Percentiles rank a stretch among this genome's conserved stretches.
These are phyloP conservation scores for Habropoda laboriosa DNA, from an alignment of 1,140 invertebrate species.

Conservation along the genomic window DNA sequence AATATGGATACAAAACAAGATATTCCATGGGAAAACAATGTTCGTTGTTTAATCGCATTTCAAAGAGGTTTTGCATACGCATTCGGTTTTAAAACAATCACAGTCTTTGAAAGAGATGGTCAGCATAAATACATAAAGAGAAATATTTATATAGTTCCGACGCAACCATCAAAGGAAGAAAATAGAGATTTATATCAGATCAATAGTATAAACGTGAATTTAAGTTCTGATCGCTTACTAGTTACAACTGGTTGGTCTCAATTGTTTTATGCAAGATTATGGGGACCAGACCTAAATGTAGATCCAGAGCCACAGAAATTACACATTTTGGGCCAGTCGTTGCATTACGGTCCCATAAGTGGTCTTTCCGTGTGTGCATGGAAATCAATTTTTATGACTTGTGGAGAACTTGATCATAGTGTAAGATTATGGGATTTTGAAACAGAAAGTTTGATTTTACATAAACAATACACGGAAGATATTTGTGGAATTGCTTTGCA, in stretches of 20 bases:
- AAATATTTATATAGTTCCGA: slow-evolving; percentile 83
- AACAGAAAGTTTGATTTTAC: slow-evolving; percentile 88
- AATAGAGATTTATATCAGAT: slow-evolving; percentile 80
- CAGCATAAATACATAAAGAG: slow-evolving; percentile 84
- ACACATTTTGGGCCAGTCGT: slow-evolving; percentile 85
- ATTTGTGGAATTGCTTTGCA: slow-evolving; percentile 91
- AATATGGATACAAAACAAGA: slow-evolving; percentile 64
- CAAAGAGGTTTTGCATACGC: slow-evolving; percentile 85
- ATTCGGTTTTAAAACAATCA: slow-evolving; percentile 83
- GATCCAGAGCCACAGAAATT: slow-evolving; percentile 78
- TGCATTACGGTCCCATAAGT: slow-evolving; percentile 91
- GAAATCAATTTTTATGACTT: slow-evolving; percentile 94
- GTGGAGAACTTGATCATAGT: slow-evolving; percentile 89
- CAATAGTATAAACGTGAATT: slow-evolving; percentile 83
- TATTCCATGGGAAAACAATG: slow-evolving; percentile 68
- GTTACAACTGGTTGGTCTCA: slow-evolving; percentile 86
- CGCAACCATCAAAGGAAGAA: slow-evolving; percentile 73
- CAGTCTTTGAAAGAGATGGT: slow-evolving; percentile 86
- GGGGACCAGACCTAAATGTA: slow-evolving; percentile 79
- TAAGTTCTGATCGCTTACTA: slow-evolving; percentile 83
- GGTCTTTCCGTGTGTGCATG: slow-evolving; percentile 91
- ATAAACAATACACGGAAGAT: slow-evolving; percentile 91
- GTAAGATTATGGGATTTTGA: slow-evolving; percentile 96
- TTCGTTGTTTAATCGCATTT: slow-evolving; percentile 82
- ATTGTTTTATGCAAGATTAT: slow-evolving; percentile 83